These are phyloP conservation scores for Alexandromys fortis DNA, from an alignment of 2,113 vertebrate species.

Conservation along the genomic window DNA sequence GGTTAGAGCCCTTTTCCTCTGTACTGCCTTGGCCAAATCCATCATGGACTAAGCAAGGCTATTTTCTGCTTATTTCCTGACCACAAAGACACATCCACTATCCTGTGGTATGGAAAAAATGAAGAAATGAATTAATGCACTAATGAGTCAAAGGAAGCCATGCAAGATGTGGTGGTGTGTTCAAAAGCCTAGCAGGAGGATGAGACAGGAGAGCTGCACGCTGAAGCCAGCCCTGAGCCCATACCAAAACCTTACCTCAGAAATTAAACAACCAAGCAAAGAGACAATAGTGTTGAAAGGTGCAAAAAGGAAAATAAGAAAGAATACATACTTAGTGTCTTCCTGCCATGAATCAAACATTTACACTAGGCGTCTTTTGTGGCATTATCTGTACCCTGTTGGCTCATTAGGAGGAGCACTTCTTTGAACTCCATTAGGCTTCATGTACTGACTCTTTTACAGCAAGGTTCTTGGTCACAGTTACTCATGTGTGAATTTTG, in stretches of 20 bases:
- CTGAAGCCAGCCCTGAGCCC: background rate
- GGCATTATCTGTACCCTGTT: background rate
- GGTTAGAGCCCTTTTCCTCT: background rate
- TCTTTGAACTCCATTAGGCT: background rate
- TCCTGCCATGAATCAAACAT: background rate
- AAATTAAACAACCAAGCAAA: background rate
- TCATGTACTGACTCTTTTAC: background rate
- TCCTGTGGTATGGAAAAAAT: background rate
- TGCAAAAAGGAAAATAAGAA: background rate
- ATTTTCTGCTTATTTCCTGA: conserved; percentile 32
- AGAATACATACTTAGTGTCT: background rate
- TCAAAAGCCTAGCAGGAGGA: background rate
- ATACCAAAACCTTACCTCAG: background rate
- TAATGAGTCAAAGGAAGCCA: background rate
- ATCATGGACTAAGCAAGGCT: conserved; percentile 1
- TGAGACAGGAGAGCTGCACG: background rate
- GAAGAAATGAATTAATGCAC: background rate
- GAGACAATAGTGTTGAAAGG: background rate
- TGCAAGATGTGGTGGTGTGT: background rate
- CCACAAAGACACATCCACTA: background rate
- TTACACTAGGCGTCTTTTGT: background rate
- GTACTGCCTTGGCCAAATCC: background rate
- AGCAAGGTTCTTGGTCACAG: background rate
- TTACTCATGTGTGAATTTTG: conserved; percentile 11
- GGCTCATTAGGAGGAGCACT: background rate